Conservation (phyloP, 1,140 invertebrate genomes). For the Cardiocondyla obscurior region DNA sequence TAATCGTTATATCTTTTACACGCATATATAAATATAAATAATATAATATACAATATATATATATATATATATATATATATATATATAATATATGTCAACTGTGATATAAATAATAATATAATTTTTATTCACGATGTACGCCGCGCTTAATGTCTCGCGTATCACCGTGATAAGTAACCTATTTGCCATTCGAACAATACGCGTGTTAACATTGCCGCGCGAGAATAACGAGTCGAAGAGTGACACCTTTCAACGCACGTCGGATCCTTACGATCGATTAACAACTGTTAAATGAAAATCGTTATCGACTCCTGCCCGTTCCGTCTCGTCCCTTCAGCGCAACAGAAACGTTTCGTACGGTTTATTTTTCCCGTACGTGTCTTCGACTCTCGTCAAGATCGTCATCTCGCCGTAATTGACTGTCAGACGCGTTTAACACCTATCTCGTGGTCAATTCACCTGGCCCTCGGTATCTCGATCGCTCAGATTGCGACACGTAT, state of each 20-base stretch:
- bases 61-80: constrained; percentile 38
- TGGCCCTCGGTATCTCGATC: not conserved
- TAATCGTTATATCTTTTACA: constrained; percentile 21
- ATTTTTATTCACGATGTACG: constrained; percentile 37
- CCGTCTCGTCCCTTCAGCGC: not conserved
- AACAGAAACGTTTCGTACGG: not conserved
- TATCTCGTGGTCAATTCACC: not conserved
- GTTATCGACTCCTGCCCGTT: constrained; percentile 2
- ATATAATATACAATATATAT: constrained; percentile 46
- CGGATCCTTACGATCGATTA: constrained; percentile 6
- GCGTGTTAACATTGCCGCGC: constrained; percentile 17
- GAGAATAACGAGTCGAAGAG: constrained; percentile 33
- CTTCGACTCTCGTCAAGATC: not conserved
- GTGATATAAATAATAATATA: constrained; percentile 49
- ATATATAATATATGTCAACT: constrained; percentile 34
- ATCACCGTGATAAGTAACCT: constrained; percentile 29
- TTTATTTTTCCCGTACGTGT: not conserved
- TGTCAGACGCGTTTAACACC: constrained; percentile 13
- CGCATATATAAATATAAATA: constrained; percentile 29
- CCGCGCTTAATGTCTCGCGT: not conserved
- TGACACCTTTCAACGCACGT: not conserved
- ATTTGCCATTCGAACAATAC: constrained; percentile 34
- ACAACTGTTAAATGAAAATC: not conserved
- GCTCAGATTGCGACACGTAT: not conserved
- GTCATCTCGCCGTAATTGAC: constrained; percentile 30